These are phyloP conservation scores for Drosophila rubida DNA, from an alignment of 2,888 invertebrate species.

Conservation along the genomic window DNA sequence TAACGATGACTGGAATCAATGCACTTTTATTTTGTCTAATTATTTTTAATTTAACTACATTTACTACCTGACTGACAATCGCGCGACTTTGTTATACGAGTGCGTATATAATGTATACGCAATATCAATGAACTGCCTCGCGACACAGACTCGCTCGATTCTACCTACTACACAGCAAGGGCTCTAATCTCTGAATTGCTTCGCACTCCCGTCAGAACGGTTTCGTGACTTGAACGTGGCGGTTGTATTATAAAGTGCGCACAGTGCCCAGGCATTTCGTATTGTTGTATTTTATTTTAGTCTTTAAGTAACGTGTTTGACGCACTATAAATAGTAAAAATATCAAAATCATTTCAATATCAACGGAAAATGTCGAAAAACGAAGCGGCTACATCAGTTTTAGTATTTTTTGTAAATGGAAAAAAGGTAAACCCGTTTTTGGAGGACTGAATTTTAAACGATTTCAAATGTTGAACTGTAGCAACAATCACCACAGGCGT, in stretches of 20 bases:
- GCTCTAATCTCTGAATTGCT: constrained; percentile 30
- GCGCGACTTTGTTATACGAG: neutral
- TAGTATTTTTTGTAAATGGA: constrained; percentile 82
- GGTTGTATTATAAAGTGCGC: constrained; percentile 50
- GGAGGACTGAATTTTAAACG: neutral
- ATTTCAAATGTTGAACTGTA: neutral
- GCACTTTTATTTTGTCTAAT: neutral
- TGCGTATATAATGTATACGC: neutral
- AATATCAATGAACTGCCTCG: constrained; percentile 4
- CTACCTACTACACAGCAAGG: constrained; percentile 6
- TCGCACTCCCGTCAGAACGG: constrained; percentile 54
- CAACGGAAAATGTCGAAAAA: constrained; percentile 33
- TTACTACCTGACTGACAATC: constrained; percentile 11
- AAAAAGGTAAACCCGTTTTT: constrained; percentile 75
- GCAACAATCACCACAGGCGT: neutral
- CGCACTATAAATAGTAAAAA: neutral
- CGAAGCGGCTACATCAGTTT: constrained; percentile 38
- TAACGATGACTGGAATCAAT: neutral
- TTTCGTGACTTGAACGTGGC: constrained; percentile 53
- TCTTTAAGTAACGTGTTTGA: neutral
- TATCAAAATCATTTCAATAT: neutral
- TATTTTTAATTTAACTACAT: constrained; percentile 13
- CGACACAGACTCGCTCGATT: constrained; percentile 16
- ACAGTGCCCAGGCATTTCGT: neutral
- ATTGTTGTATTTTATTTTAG: neutral